These are phyloP conservation scores for Xylocopa sonorina DNA, from an alignment of 1,140 invertebrate species.

Conservation along the genomic window DNA sequence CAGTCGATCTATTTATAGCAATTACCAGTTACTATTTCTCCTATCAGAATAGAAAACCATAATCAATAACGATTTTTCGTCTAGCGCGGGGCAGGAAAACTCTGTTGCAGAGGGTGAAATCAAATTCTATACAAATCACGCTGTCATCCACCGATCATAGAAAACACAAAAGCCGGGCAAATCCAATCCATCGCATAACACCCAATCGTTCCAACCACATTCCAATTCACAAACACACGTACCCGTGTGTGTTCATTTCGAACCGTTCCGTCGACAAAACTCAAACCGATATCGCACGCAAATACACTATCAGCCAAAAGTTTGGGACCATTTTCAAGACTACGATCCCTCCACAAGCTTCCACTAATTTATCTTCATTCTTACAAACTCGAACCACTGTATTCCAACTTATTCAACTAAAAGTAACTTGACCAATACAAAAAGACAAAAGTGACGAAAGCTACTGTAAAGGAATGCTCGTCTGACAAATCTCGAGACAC, in stretches of 20 bases:
- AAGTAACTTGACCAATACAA: too few relatives aligned
- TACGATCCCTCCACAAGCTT: too few relatives aligned
- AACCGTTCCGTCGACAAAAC: not conserved
- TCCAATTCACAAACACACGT: not conserved
- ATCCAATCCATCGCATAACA: not conserved
- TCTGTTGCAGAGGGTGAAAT: not conserved
- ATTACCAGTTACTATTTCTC: not conserved
- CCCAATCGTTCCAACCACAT: not conserved
- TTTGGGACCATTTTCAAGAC: too few relatives aligned
- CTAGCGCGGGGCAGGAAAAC: not conserved
- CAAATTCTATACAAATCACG: not conserved
- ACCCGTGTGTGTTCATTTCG: not conserved
- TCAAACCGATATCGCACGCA: not conserved
- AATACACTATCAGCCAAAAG: too few relatives aligned
- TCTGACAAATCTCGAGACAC: too few relatives aligned
- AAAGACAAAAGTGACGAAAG: too few relatives aligned
- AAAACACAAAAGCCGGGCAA: not conserved
- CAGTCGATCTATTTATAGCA: too few relatives aligned
- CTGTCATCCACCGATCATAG: not conserved
- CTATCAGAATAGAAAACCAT: not conserved
- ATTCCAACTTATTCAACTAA: too few relatives aligned
- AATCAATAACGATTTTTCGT: not conserved
- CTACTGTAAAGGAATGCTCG: too few relatives aligned
- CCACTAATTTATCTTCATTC: too few relatives aligned
- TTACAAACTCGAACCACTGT: too few relatives aligned